These are phyloP conservation scores for Danaus chrysippus DNA, from an alignment of 2,888 invertebrate genomes.

Conservation along the genomic window DNA sequence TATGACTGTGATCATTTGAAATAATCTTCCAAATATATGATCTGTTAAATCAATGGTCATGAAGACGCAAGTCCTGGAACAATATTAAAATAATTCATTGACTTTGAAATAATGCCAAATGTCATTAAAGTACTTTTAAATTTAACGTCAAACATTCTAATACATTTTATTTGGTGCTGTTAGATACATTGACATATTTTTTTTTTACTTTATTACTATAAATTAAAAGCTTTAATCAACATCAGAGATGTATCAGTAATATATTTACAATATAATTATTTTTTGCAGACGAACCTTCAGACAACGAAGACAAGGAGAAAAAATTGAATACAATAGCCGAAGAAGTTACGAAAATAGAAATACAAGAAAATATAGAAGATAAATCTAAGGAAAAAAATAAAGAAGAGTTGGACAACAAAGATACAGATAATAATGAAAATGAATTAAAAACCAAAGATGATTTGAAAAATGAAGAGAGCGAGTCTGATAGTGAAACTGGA, in stretches of 20 bases:
- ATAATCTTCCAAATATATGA: too few species aligned
- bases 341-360: conserved; percentile 35
- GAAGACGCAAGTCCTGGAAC: too few species aligned
- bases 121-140: too few species aligned
- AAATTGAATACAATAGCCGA: conserved; percentile 53
- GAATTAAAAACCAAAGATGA: conserved; percentile 24
- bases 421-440: conserved; percentile 21
- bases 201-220: too few species aligned
- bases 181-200: too few species aligned
- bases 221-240: too few species aligned
- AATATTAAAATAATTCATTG: too few species aligned
- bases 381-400: conserved; percentile 20
- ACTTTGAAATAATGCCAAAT: too few species aligned
- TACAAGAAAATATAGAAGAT: conserved; percentile 25
- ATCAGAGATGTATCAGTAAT: neutral
- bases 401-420: conserved; percentile 24
- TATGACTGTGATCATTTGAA: too few species aligned
- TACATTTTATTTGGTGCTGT: too few species aligned
- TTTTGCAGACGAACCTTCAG: conserved; percentile 57
- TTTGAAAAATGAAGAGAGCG: conserved; percentile 27
- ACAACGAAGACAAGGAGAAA: conserved; percentile 50
- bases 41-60: too few species aligned
- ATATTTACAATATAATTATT: neutral
- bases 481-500: conserved; percentile 34
- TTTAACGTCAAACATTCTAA: too few species aligned